Base-by-base conservation (phyloP, 2,797 vertebrate species). In the Amazonetta brasiliensis region DNA sequence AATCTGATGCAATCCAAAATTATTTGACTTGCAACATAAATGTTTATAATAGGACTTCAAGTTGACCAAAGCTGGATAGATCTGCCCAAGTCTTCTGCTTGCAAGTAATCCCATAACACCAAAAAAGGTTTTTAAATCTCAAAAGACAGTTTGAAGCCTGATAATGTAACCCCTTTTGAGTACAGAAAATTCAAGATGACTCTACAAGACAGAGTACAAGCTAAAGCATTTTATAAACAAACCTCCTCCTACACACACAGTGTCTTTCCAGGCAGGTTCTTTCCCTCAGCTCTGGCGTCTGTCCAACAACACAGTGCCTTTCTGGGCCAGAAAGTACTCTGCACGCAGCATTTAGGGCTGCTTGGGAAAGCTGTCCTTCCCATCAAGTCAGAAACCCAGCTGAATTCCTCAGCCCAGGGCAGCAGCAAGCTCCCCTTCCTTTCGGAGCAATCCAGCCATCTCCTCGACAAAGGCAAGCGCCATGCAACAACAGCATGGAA, bases 191-290 rank as follows among this genome's bases (percentile, higher is more conserved):
- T 68, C 6, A 83, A 74, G 89, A 56, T 72, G 18, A 90, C 55
- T 93, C 62, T 68, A 77, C 17, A 80, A 77, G 46, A 69, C 19
- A 77, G 37, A 84, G 55, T 16, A 63, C 28, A 67, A 91, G 75
- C 55, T 17, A 79, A 71, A 73, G 4, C 25, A 25, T 35, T 88
- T 96, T 80, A 92, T 80, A 92, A 94, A 89, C 91, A 92, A 95
- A 84, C 23, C 41, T 55, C 63, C 39, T 89, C 76, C 88, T 79
- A 81, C 80, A 84, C 25, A 63, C 30, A 62, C 5, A 59, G 37
- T 39, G 46, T 66, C 90, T 84, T 95, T 91, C 33, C 86, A 93
- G 67, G 43, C 66, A 87, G 55, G 67, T 84, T 43, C 59, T 73
- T 88, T 78, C 71, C 74, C 69, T 84, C 3, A 3, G 46, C 46